Evolutionary conservation across 2,888 invertebrate species (phyloP).

Genomic region (Ctena decussata): DNA sequence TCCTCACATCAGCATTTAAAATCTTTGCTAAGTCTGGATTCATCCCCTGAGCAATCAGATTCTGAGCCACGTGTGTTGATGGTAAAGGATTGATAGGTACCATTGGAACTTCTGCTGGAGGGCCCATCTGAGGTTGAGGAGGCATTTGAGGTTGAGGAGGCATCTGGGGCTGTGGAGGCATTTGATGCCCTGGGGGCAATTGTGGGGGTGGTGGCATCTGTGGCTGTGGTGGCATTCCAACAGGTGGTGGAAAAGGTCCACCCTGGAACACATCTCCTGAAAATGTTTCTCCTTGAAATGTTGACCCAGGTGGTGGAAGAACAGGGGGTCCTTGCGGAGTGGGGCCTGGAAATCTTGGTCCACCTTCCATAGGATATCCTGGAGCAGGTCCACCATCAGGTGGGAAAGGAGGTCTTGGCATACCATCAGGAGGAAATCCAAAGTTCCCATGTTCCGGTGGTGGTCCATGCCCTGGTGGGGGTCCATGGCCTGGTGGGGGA

Average conservation of each 20-base stretch:
- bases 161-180: conserved; percentile 30
- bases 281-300: conserved; percentile 2
- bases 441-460: not conserved
- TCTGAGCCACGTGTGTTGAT: conserved; percentile 51
- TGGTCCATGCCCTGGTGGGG: conserved; percentile 11
- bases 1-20: conserved; percentile 40
- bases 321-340: not conserved
- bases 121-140: not conserved
- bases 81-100: conserved; percentile 27
- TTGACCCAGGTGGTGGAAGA: not conserved
- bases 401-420: not conserved
- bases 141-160: not conserved
- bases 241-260: not conserved
- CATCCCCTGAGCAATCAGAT: conserved; percentile 63
- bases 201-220: not conserved
- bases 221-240: conserved; percentile 23
- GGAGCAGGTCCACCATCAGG: not conserved
- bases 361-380: not conserved
- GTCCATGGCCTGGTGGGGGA: conserved; percentile 47
- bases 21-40: conserved; percentile 64
- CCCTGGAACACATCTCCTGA: not conserved
- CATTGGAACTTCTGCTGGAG: conserved; percentile 5
- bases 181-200: not conserved
- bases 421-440: not conserved
- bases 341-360: conserved; percentile 20